phyloP scores from a whole-genome alignment of 2,888 invertebrate genomes.

The Athalia cordata region DNA sequence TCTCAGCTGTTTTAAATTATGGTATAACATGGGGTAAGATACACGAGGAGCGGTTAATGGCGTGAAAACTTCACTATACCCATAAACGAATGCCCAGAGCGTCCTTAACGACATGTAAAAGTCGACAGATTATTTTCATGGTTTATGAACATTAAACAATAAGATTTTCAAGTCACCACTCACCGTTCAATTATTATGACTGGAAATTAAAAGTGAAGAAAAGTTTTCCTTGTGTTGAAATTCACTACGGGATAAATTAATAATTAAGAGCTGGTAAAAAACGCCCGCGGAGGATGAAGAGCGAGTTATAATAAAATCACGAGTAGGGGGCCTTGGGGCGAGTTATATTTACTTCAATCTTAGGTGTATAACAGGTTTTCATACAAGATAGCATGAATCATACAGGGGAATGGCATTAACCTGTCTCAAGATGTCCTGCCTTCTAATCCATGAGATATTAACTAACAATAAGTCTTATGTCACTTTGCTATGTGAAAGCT shows the following conservation, averaged over 20 bases:
- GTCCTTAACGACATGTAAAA: no score
- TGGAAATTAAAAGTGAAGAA: no score
- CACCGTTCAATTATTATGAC: no score
- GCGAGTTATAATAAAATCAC: not conserved
- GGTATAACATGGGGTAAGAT: not conserved
- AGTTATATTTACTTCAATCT: slow-evolving; percentile 32
- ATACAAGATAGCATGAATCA: slow-evolving; percentile 33
- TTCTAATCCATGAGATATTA: slow-evolving; percentile 40
- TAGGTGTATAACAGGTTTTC: slow-evolving; percentile 32
- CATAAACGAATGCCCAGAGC: no score
- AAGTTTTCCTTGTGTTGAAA: no score
- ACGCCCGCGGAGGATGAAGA: not conserved
- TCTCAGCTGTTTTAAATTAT: not conserved
- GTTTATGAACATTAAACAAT: no score
- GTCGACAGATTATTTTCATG: no score
- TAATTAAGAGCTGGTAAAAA: no score
- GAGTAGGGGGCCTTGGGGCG: not conserved
- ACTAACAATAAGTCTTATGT: slow-evolving; percentile 38
- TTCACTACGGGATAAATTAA: no score
- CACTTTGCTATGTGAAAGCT: slow-evolving; percentile 25
- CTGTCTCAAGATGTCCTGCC: slow-evolving; percentile 30
- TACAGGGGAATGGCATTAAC: slow-evolving; percentile 32
- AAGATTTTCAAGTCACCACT: no score
- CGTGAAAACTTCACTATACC: slow-evolving; percentile 35
- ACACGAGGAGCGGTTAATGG: slow-evolving; percentile 27